Base-by-base conservation (phyloP, 2,113 vertebrate species). In the Menura novaehollandiae region DNA sequence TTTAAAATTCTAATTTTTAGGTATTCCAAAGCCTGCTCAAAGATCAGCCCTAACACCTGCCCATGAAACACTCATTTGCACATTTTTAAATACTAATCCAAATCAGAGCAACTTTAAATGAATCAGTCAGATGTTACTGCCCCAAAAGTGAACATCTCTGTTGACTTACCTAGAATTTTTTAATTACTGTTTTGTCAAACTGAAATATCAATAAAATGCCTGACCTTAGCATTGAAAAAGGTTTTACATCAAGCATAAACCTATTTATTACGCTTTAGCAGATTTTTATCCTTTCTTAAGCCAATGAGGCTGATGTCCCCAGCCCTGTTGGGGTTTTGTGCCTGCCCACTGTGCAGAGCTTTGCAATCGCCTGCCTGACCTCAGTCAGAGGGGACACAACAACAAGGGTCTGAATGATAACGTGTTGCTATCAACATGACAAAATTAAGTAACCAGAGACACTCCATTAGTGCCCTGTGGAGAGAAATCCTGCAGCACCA, bases 151-250 rank as follows among this genome's bases (percentile, higher is more conserved):
- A 58, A 56, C 16, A 23, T 2, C 55, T 33, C n/a, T 26, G 3
- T 11, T 35, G 11, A 7, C 11, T 41, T 33, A 49, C 8, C 16
- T 3, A 28, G 19, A 51, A 12, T 41, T 23, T 17, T 32, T 1
- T 9, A 72, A 63, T 39, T 24, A 11, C 7, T 41, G 0, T 9
- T 37, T 80, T 75, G 66, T n/a, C 23, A n/a, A 39, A 24, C 22
- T 58, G 24, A 53, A 76, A 24, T 51, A 47, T 9, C 64, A 66
- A 15, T n/a, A 22, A 49, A 64, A 23, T 4, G 4, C 41, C 62
- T 30, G 67, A 37, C 28, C 33, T 33, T 2, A 35, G 14, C 35
- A 14, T 15, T 2, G 4, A 37, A 28, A 17, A 26, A 9, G 0
- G 0, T 13, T 74, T 66, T 24, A 16, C 10, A 51, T 32, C 7